Evolutionary conservation across 2,113 vertebrate genomes (phyloP), one percentile per base, ranked within the genome.

Genomic region (Tupaia tana): DNA sequence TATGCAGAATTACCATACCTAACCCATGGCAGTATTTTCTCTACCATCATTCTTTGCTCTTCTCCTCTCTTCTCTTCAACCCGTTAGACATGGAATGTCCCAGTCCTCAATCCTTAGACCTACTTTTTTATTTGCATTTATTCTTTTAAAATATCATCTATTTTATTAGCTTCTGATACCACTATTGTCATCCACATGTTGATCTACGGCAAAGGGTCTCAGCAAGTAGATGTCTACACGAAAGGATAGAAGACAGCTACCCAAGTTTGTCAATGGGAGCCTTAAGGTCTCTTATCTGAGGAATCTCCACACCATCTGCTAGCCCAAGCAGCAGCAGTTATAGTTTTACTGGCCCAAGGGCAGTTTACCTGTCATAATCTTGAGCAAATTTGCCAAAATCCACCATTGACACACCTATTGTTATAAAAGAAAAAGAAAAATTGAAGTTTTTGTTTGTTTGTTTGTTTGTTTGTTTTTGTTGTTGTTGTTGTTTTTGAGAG

Each of bases 211-310:
- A n/a, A 64, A 80, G 10, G 43, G 43, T 43, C 43, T 43, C 43
- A 43, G 43, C 43, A 43, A 43, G 43, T 43, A 43, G 43, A 43
- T 43, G 43, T 43, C 43, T 43, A 5, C 22, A 15, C 2, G 31
- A 6, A 77, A 67, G 6, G 34, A 83, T 61, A 3, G 9, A 2
- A 3, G 9, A 22, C 4, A 88, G 54, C 18, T 70, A 14, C 19
- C 12, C 8, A 2, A 70, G 79, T 14, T 31, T 82, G 24, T 24
- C 9, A n/a, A 9, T 3, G 0, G 12, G 2, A 15, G 1, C 16
- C 7, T 43, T 12, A 29, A 2, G 5, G 0, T 9, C n/a, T 83
- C n/a, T 63, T 10, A 10, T 54, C 19, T 56, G 6, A 9, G 29
- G 70, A 67, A 54, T 43, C 43, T 43, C 43, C 43, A 43, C 43